A percentile compares a stretch with the other conserved stretches of the same genome.
Evolutionary conservation across 2,888 invertebrate genomes (phyloP).

Genomic region (Linnaemya vulpina): DNA sequence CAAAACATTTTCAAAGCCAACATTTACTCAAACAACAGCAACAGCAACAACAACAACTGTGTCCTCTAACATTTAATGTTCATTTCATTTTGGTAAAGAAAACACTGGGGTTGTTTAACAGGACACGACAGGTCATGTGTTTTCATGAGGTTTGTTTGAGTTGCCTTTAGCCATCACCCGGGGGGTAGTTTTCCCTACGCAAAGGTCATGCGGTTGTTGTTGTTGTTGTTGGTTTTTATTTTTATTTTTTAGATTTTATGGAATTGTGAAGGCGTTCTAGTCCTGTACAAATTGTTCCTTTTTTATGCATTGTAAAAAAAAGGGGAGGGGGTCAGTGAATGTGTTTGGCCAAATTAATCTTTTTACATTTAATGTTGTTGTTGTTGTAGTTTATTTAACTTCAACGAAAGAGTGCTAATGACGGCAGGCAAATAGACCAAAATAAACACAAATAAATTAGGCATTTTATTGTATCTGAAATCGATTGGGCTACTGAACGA

Average conservation of each 20-base stretch:
- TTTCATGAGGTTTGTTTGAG: conserved; percentile 50
- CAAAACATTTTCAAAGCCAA: conserved; percentile 57
- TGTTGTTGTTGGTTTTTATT: too few species aligned
- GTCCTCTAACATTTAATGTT: conserved; percentile 53
- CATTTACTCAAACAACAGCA: neutral
- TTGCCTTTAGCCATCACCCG: conserved; percentile 14
- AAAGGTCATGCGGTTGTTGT: conserved; percentile 52
- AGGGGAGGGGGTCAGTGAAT: conserved; percentile 55
- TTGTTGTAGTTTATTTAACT: conserved; percentile 40
- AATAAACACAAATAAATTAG: conserved; percentile 15
- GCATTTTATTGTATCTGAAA: conserved; percentile 66
- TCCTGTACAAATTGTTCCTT: conserved; percentile 58
- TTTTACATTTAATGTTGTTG: conserved; percentile 25
- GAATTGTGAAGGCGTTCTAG: conserved; percentile 61
- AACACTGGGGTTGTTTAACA: conserved; percentile 39
- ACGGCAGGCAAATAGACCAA: conserved; percentile 34
- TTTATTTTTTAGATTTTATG: too few species aligned
- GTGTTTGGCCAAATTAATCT: conserved; percentile 60
- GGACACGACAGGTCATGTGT: conserved; percentile 63
- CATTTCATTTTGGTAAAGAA: conserved; percentile 28
- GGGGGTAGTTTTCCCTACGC: conserved; percentile 57
- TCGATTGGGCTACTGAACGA: conserved; percentile 64
- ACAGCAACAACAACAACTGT: conserved; percentile 15
- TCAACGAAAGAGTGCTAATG: conserved; percentile 67
- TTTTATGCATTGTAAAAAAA: neutral